Percentiles rank a stretch among this genome's conserved stretches.
Conservation (phyloP, 2,888 invertebrate genomes). For the Dryobota labecula region DNA sequence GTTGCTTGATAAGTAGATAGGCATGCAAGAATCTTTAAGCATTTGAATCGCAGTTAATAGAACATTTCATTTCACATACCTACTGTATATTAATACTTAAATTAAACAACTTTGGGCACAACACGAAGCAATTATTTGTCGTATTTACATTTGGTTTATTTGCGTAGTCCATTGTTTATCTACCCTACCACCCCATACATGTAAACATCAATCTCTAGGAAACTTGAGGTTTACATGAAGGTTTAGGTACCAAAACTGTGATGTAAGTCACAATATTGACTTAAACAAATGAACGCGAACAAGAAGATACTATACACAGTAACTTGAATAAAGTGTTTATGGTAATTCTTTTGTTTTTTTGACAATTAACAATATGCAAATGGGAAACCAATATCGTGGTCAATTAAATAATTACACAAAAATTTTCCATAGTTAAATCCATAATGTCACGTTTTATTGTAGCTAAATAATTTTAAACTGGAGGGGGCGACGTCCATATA, state of each 20-base stretch:
- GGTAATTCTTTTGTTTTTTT: slow-evolving; percentile 38
- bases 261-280: slow-evolving; percentile 50
- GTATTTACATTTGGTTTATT: slow-evolving; percentile 61
- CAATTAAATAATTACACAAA: slow-evolving; percentile 44
- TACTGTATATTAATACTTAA: slow-evolving; percentile 23
- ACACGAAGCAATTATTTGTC: slow-evolving; percentile 46
- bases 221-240: slow-evolving; percentile 58
- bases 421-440: slow-evolving; percentile 30
- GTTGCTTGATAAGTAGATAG: slow-evolving; percentile 14
- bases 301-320: slow-evolving; percentile 16
- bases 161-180: slow-evolving; percentile 62
- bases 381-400: slow-evolving; percentile 30
- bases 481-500: slow-evolving; percentile 29
- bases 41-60: slow-evolving; percentile 31
- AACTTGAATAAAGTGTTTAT: slow-evolving; percentile 24
- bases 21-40: slow-evolving; percentile 13
- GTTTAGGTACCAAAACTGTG: slow-evolving; percentile 49
- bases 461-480: slow-evolving; percentile 23
- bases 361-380: slow-evolving; percentile 49
- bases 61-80: slow-evolving; percentile 30
- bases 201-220: slow-evolving; percentile 58
- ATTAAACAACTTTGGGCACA: slow-evolving; percentile 43
- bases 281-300: slow-evolving; percentile 47
- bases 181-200: slow-evolving; percentile 55
- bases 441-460: slow-evolving; percentile 23